phyloP scores from a whole-genome alignment of 2,113 vertebrate species.

The Rousettus leschenaultii region DNA sequence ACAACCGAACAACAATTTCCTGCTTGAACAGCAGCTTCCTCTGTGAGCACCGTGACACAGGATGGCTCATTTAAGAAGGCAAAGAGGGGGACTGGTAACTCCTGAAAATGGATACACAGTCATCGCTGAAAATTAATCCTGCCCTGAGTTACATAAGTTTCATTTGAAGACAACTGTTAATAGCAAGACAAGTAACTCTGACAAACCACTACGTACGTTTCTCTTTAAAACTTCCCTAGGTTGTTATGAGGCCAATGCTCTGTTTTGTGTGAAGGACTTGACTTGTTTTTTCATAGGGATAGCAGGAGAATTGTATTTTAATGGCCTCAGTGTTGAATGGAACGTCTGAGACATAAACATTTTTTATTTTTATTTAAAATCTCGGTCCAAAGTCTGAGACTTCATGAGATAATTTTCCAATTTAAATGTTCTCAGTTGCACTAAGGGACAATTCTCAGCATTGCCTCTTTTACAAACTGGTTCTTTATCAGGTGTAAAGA shows the following conservation, averaged over 20 bases:
- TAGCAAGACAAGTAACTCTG: not conserved
- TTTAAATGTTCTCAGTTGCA: not conserved
- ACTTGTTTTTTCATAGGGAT: not conserved
- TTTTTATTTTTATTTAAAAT: conserved; percentile 18
- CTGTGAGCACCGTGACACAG: no score
- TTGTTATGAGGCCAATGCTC: not conserved
- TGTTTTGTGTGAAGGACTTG: not conserved
- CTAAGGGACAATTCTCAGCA: not conserved
- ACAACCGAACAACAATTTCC: not conserved
- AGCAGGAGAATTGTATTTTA: not conserved
- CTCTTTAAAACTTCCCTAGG: not conserved
- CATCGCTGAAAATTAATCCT: not conserved
- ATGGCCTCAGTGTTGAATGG: not conserved
- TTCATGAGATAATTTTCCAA: not conserved
- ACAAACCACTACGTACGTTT: not conserved
- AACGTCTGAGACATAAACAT: conserved; percentile 17
- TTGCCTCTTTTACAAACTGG: not conserved
- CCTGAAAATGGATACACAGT: not conserved
- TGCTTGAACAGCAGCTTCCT: not conserved
- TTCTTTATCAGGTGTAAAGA: not conserved
- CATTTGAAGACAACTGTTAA: not conserved
- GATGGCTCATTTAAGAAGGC: not conserved
- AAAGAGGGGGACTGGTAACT: not conserved
- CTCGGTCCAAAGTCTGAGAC: not conserved
- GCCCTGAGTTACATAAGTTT: not conserved